phyloP scores from a whole-genome alignment of 1,140 invertebrate genomes.

The Leptopilina boulardi region DNA sequence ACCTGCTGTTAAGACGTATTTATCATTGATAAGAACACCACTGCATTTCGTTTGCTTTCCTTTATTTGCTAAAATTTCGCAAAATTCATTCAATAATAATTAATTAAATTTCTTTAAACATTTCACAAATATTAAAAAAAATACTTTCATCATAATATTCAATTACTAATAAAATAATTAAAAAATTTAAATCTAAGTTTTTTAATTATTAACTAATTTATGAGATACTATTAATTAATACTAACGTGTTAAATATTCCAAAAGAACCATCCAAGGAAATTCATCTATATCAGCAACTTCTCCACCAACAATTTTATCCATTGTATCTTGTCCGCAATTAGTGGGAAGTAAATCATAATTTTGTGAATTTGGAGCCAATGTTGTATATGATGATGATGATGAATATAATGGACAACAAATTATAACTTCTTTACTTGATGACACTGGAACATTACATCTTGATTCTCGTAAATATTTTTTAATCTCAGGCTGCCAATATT shows the following conservation, averaged over 20 bases:
- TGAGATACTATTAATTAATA: neutral
- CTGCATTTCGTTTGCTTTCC: constrained; percentile 78
- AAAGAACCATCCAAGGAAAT: constrained; percentile 84
- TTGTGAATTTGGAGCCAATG: neutral
- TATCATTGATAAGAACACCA: constrained; percentile 81
- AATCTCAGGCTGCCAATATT: constrained; percentile 37
- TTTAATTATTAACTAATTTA: too few species aligned
- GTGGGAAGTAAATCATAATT: constrained; percentile 59
- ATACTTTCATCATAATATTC: too few species aligned
- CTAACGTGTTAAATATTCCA: constrained; percentile 79
- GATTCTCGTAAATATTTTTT: constrained; percentile 65
- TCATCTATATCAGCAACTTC: constrained; percentile 79
- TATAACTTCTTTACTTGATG: constrained; percentile 47
- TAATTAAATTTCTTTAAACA: too few species aligned
- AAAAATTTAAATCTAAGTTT: too few species aligned
- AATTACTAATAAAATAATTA: too few species aligned
- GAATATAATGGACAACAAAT: constrained; percentile 67
- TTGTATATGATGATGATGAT: too few species aligned
- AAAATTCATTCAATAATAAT: neutral
- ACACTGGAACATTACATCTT: constrained; percentile 69
- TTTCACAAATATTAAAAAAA: too few species aligned
- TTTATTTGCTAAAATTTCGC: constrained; percentile 58
- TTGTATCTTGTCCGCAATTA: constrained; percentile 66
- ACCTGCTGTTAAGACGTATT: constrained; percentile 87
- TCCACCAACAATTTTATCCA: constrained; percentile 79